Evolutionary conservation across 2,888 invertebrate species (phyloP), one percentile per base, ranked within the genome.

Genomic region (Lasioglossum villosulum): DNA sequence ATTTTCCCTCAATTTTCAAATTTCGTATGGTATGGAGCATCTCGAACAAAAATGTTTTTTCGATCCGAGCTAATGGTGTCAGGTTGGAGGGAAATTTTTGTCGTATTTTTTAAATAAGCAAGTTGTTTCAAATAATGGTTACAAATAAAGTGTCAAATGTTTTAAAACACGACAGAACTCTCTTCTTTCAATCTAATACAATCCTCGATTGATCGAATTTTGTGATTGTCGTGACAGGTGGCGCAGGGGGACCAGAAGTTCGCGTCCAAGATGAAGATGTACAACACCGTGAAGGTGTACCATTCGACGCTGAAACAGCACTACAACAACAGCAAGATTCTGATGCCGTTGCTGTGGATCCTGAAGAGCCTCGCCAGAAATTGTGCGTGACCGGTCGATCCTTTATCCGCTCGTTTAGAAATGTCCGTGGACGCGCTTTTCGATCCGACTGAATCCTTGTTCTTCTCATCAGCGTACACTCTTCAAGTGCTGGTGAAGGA

Each of bases 311-410:
- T 97, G 68, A 96, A 96, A 92, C 96, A 96, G 52, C 96, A 96
- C 91, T 96, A 96, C 90, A 96, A 96, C 76, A 96, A 96, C 93
- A 96, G 96, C 88, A 96, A 96, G 92, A 94, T 96, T 8, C 94
- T 97, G 85, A 95, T 96, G 88, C 96, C 97, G 27, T 93, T 96
- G 72, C 94, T 97, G 74, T 95, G 96, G 83, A 96, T 97, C 79
- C 95, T 96, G 92, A 97, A 96, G 93, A 96, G 96, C 91, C 94
- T 97, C 34, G 95, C 96, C 8, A 96, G 96, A 95, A 96, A 96
- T 91, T 93, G 97, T 97, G 94, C 95, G 96, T 94, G 80, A 37
- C 37, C 37, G 37, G 37, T 37, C 37, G 37, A 56, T 34, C 23
- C 37, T 39, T 23, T 23, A 23, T 37, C 23, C 12, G 10, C 23